A percentile compares a stretch with the other conserved stretches of the same genome.
phyloP scores from a whole-genome alignment of 2,888 invertebrate species.

The Drosophila demipolita region DNA sequence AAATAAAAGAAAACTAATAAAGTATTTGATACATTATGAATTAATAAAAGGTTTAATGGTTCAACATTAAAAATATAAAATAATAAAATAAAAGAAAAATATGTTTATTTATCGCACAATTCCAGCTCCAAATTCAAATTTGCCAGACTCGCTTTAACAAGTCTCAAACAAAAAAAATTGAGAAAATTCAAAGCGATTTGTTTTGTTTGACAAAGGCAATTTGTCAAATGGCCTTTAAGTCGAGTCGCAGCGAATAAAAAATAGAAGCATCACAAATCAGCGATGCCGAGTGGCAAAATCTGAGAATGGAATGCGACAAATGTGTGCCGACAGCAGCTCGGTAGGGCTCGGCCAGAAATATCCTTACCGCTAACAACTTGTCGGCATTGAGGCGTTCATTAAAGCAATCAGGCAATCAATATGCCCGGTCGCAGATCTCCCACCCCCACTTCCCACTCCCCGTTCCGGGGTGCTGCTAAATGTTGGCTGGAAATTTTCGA shows the following conservation, averaged over 20 bases:
- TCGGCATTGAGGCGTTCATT: constrained; percentile 72
- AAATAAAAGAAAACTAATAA: background rate
- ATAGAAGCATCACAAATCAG: constrained; percentile 49
- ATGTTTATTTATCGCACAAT: background rate
- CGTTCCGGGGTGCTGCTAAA: background rate
- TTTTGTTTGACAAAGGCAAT: constrained; percentile 22
- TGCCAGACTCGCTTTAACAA: background rate
- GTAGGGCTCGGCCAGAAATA: constrained; percentile 17
- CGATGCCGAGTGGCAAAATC: constrained; percentile 13
- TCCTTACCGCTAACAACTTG: constrained; percentile 55
- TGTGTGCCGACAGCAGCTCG: constrained; percentile 28
- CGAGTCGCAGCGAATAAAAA: constrained; percentile 4
- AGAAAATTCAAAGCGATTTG: background rate
- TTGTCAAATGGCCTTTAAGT: constrained; percentile 45
- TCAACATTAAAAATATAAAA: too few relatives aligned
- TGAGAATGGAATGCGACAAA: constrained; percentile 48
- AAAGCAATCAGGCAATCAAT: constrained; percentile 65
- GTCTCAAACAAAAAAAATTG: background rate
- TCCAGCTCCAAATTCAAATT: background rate
- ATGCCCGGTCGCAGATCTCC: constrained; percentile 23
- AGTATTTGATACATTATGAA: background rate
- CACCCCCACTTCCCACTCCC: background rate
- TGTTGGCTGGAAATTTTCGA: constrained; percentile 40
- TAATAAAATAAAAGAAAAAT: too few relatives aligned
- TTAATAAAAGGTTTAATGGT: too few relatives aligned